Conservation (phyloP, 2,888 invertebrate species). For the Latheticus oryzae region DNA sequence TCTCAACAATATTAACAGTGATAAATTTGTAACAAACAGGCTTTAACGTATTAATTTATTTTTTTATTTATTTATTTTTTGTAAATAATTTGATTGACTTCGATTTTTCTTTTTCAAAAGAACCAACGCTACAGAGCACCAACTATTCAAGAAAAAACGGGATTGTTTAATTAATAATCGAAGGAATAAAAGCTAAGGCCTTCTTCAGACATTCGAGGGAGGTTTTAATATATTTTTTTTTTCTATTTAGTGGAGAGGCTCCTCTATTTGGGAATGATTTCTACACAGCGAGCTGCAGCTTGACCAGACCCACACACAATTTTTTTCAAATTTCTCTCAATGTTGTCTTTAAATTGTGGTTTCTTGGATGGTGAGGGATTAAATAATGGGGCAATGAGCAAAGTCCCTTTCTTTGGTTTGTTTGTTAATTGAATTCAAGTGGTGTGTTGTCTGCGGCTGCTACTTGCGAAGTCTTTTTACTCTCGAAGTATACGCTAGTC, state of each 20-base stretch:
- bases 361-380: too few species aligned
- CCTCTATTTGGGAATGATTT: conserved; percentile 59
- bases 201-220: conserved; percentile 51
- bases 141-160: conserved; percentile 46
- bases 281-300: conserved; percentile 59
- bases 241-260: conserved; percentile 46
- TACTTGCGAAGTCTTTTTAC: conserved; percentile 65
- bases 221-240: too few species aligned
- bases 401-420: conserved; percentile 20
- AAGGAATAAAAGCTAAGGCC: conserved; percentile 51
- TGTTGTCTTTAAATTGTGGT: conserved; percentile 14
- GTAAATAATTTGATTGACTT: conserved; percentile 52
- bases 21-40: conserved; percentile 64
- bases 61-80: too few species aligned
- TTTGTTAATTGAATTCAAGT: too few species aligned
- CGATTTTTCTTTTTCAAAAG: conserved; percentile 34
- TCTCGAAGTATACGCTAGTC: conserved; percentile 65
- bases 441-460: conserved; percentile 53
- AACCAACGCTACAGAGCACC: conserved; percentile 59
- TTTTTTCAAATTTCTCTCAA: conserved; percentile 35
- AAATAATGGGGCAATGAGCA: too few species aligned
- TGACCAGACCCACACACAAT: conserved; percentile 50
- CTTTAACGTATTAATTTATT: conserved; percentile 59
- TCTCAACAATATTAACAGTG: conserved; percentile 63
- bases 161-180: conserved; percentile 37